Evolutionary conservation across 2,113 vertebrate species (phyloP), one percentile per base, ranked within the genome.

Genomic region (Otolemur garnettii): DNA sequence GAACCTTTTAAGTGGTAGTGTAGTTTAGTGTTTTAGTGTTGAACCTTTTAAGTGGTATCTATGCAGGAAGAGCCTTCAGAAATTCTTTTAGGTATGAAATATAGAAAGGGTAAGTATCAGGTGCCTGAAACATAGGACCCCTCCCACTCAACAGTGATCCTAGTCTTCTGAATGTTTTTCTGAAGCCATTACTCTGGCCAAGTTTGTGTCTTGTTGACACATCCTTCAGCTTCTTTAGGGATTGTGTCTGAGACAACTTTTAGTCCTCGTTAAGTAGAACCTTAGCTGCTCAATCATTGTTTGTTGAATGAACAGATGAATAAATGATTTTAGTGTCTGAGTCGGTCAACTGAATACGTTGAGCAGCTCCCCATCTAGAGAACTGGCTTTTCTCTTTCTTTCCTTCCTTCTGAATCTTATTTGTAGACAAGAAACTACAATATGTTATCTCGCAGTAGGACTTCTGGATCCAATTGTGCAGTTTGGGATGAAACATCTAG

Each of bases 281-380:
- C 45, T 72, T 93, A 90, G 57, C 62, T 45, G 57, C 53, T 88
- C 82, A 45, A 12, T 94, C 53, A 75, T 15, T 45, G 28, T 83
- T 95, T 53, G 62, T 24, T 71, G 62, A 95, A 78, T 84, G 81
- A 53, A 78, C 45, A 79, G 42, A 12, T 59, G 79, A 93, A 33
- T 71, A 62, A 78, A 38, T 94, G 68, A 79, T 72, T 88, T 71
- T 24, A 35, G 24, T 45, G 30, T 38, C 59, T 57, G n/a, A 15
- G 38, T 77, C 85, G 69, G 4, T 93, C 74, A 53, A 53, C 74
- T 30, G 72, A 57, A 72, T 78, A 68, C 5, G 5, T 72, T 18
- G 18, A 87, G 26, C 30, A 83, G 42, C 18, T 72, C 38, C 38
- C 22, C 33, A 17, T 22, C 30, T 60, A 9, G 53, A 84, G 55